Conservation (phyloP, 2,113 vertebrate genomes). For the Microcebus jonahi region DNA sequence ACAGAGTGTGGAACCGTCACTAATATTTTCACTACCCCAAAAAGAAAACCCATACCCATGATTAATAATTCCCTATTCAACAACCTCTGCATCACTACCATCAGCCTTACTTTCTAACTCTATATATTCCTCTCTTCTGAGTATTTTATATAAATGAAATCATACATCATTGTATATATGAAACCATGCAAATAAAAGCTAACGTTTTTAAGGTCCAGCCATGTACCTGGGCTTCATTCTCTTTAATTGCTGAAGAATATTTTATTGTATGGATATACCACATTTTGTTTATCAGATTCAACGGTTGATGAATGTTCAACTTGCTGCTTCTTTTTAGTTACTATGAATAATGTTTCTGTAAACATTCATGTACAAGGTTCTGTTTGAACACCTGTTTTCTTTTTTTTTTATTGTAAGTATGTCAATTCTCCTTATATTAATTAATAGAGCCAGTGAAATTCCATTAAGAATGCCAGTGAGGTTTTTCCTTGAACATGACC, state of each 20-base stretch:
- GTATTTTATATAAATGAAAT: background rate
- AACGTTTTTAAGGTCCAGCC: background rate
- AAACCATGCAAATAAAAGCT: background rate
- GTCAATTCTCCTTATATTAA: background rate
- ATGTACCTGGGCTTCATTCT: background rate
- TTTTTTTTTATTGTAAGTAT: background rate
- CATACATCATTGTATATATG: background rate
- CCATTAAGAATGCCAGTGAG: background rate
- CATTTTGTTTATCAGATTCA: background rate
- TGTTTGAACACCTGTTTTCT: background rate
- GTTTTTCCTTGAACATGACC: background rate
- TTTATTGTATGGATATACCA: background rate
- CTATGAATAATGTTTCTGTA: background rate
- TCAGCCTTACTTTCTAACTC: background rate
- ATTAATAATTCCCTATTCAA: background rate
- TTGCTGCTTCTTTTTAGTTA: background rate
- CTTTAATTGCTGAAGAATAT: background rate
- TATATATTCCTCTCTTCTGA: background rate
- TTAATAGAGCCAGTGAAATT: background rate
- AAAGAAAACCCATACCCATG: background rate
- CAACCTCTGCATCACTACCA: background rate
- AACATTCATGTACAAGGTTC: background rate
- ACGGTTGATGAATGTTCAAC: background rate
- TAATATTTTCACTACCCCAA: background rate
- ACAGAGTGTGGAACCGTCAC: background rate